Base-by-base conservation (phyloP, 1,140 invertebrate genomes). In the Telenomus remus region DNA sequence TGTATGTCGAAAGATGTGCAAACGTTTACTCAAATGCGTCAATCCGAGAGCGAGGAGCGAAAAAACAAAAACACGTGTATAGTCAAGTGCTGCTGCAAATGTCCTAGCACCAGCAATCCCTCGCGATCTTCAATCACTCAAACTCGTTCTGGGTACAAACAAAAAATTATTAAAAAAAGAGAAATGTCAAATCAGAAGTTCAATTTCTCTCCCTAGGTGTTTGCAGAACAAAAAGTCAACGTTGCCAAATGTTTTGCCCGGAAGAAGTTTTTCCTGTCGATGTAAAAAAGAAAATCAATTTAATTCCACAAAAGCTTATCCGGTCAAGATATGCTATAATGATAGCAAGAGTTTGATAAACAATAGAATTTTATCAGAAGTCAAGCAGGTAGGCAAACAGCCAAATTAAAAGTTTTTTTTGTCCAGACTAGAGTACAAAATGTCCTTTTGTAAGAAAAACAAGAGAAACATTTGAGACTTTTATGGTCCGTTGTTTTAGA, bases 1-100 rank as follows among this genome's bases (percentile, higher is more conserved):
- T 16, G 10, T 10, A 11, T 69, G 57, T 75, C 54, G 34, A 69
- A 64, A 69, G 72, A 75, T 16, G 64, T 49, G 39, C 64, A 75
- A 75, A 75, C 72, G 59, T 19, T 15, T 1, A 69, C 64, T 43
- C 64, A 75, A 51, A 9, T 55, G 13, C 63, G 71, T 66, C 56
- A 68, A 14, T 4, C 8, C 13, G 46, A 46, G 10, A 35, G 55
- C 9, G 35, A 49, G 1, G 46, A 9, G 16, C 13, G 12, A 0
- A 44, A 63, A 57, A 64, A 56, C n/a, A 56, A 46, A 7, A n/a
- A 57, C 37, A 13, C 34, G 14, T 0, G 14, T 13, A 13, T 47
- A 63, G 46, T 53, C 33, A 53, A 47, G 37, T 37, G 27, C 37
- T 39, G 46, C 10, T 47, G 19, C 34, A 19, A 11, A 11, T 33